Evolutionary conservation across 2,888 invertebrate genomes (phyloP), one percentile per base, ranked within the genome.

Genomic region (Eilema caniola): DNA sequence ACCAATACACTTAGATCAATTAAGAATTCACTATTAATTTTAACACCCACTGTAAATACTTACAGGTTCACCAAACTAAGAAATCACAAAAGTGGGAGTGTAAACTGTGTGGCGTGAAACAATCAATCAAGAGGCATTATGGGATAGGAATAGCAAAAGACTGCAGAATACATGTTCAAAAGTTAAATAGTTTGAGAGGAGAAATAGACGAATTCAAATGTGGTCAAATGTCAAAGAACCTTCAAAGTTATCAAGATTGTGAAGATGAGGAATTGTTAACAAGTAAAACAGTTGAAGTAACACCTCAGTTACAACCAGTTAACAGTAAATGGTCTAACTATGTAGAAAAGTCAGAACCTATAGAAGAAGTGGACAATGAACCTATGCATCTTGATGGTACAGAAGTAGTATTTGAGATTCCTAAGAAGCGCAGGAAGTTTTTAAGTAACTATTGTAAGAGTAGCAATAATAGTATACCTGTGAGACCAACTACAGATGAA

Each of bases 11-110:
- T 41, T 14, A 41, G 16, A 41, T 16, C 41, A 41, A 41, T 16
- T 41, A 47, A 47, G 5, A 53, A 20, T 20, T 53, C 10, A n/a
- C n/a, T n/a, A 5, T n/a, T 53, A 2, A 53, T 53, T 53, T n/a
- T 53, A 10, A 53, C 7, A 16, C 16, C 28, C n/a, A n/a, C 3
- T n/a, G 28, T 61, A n/a, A 56, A 66, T 88, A 37, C 37, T 37
- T 41, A 10, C 87, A 98, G 97, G 97, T 97, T n/a, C 97, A 97
- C 75, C 96, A 97, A 85, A 96, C 96, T 2, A 98, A 97, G 84
- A 97, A 97, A 86, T 89, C 95, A 0, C 96, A 95, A 62, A 97
- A 97, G 91, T 98, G 97, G 97, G 89, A 94, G 70, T 98, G 98
- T 85, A 97, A 97, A 91, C 84, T 97, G 75, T 98, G 98, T 91